Base-by-base conservation (phyloP, 2,113 vertebrate species). In the Parotia lawesii region DNA sequence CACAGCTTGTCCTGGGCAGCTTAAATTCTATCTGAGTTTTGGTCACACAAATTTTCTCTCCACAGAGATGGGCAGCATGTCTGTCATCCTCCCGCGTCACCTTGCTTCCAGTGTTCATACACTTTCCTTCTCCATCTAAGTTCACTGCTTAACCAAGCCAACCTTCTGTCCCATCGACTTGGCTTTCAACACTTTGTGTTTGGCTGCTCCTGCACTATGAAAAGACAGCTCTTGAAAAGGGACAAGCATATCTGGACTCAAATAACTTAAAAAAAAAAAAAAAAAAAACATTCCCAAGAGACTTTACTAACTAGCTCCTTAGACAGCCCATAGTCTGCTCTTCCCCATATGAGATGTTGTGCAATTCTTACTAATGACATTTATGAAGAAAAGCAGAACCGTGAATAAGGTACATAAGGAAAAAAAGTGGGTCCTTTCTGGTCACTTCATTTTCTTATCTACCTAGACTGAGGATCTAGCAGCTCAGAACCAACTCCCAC, bases 391-490 rank as follows among this genome's bases (percentile, higher is more conserved):
- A 74, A 71, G 12, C 17, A 64, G 54, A 12, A 40, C 23, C 67
- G 5, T 53, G 23, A 82, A 38, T 72, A 42, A 64, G 12, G 22
- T 31, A 33, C 14, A 25, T 60, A 65, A 75, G 27, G 13, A 5
- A 1, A 2, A 15, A 54, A 61, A 42, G 12, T 38, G 16, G 0
- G 1, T 42, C 5, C 37, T 47, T 61, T 56, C 69, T 35, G 11
- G 15, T 64, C 20, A 50, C 7, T 72, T 80, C 2, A 37, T 85
- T 89, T 81, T 48, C 25, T 27, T 82, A n/a, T 18, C 5, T 66
- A 7, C 40, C 17, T 62, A n/a, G 31, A 25, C 18, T 44, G 29
- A 61, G 27, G 64, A 35, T 60, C 35, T 56, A 86, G 37, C 11
- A 17, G 12, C 31, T 45, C 53, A 83, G 61, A 90, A 75, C 2